Base-by-base conservation (phyloP, 2,113 vertebrate genomes). In the Smithornis capensis region DNA sequence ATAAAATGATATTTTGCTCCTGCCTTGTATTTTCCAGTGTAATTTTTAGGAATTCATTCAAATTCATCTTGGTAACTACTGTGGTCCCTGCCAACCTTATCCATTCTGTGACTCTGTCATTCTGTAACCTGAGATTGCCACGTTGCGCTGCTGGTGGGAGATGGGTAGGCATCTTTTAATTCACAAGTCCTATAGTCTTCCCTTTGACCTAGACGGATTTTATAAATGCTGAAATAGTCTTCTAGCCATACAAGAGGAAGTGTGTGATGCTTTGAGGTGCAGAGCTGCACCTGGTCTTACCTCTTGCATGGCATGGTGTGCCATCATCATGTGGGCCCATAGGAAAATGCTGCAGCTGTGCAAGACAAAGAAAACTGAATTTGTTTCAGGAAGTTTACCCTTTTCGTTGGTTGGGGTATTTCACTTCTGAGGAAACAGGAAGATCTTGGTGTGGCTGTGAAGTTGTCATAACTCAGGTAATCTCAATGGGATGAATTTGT, bases 351-450 rank as follows among this genome's bases (percentile, higher is more conserved):
- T 62, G 57, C 24, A 67, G 44, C 62, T 0, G 0, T n/a, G 53
- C 28, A 47, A 47, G 19, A 87, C 19, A 29, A 73, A 83, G 19
- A 75, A 24, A 15, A 65, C 3, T 0, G 0, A 14, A 14, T 33
- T 83, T 69, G 2, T 49, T 76, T 73, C 49, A 14, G 21, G 29
- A 69, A 50, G 42, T 74, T 77, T 10, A 50, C 14, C 10, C 8
- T 29, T 63, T 78, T 70, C 47, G 11, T 44, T 59, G 6, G 4
- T 38, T 7, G 2, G 10, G 47, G 12, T 62, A 27, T 67, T 91
- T 81, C 0, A 38, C 24, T 81, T 67, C 19, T 75, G 53, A 71
- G 35, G 29, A 90, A 68, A 17, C 3, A 19, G 28, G 44, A 76
- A 40, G 28, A 28, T 31, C 31, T 55, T 25, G 40, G 1, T 64